Evolutionary conservation across 1,140 invertebrate genomes (phyloP), one percentile per base, ranked within the genome.

Genomic region (Drosophila athabasca): DNA sequence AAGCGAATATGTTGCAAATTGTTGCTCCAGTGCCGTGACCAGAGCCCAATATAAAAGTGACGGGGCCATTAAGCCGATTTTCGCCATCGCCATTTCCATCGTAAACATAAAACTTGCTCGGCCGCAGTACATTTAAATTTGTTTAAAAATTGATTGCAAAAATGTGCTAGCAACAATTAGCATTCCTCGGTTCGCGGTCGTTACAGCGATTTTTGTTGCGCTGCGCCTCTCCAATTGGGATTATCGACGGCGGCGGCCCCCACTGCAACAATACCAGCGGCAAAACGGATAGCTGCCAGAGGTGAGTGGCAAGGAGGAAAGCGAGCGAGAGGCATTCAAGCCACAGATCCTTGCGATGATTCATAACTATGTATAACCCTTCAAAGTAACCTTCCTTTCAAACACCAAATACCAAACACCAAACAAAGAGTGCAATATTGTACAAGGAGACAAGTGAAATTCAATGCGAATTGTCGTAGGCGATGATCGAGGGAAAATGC

Each of bases 201-300:
- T 49, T 67, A 52, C 54, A 35, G 26, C 50, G 66, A 19, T 44
- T 71, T 48, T 62, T 68, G 58, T 71, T 62, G 62, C 53, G 52
- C 43, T 31, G 49, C 39, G 53, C 46, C 41, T 53, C 58, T 65
- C 67, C 17, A 50, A 71, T 77, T 71, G 49, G 74, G 78, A 90
- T 82, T 87, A 55, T 75, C 67, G 45, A 73, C 76, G 79, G 68
- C 76, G 72, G 76, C 17, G 17, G 17, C 17, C 73, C 79, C 68
- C 83, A 89, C 64, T 75, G 67, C 66, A 50, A 69, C 65, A 57
- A 17, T 71, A 70, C 69, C 84, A 80, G 84, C 87, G 87, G 81
- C 87, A 90, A 82, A 90, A 85, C 87, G 87, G 87, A 90, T 90
- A 87, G 82, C 82, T 90, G 76, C 77, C 70, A 61, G 66, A 90